These are phyloP conservation scores for Drosophila atripex DNA, from an alignment of 2,888 invertebrate genomes.

Conservation along the genomic window DNA sequence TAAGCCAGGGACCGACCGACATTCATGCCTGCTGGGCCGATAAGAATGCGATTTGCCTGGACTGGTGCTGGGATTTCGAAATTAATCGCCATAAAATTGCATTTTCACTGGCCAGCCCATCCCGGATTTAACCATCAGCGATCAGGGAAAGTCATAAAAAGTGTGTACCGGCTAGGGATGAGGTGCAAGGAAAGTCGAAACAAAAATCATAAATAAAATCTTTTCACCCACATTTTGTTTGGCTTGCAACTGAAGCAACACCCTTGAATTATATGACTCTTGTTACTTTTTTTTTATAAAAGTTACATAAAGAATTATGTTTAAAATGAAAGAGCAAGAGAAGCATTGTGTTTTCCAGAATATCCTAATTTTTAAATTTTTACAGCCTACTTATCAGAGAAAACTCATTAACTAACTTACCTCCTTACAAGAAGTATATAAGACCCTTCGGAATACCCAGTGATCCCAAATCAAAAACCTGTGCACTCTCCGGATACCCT, in stretches of 20 bases:
- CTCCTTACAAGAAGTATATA: rapidly evolving
- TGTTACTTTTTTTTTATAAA: too few species aligned
- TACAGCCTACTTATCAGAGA: background rate
- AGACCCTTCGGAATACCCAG: constrained; percentile 1
- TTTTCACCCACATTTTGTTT: background rate
- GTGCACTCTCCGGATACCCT: constrained; percentile 34
- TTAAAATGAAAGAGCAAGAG: too few species aligned
- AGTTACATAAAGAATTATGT: too few species aligned
- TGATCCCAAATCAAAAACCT: constrained; percentile 13
- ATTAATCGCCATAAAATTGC: constrained; percentile 80
- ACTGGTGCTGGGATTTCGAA: constrained; percentile 66
- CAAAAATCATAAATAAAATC: constrained; percentile 71
- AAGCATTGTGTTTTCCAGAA: background rate
- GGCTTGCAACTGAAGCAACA: background rate
- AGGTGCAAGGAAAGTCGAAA: constrained; percentile 24
- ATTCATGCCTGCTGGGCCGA: constrained; percentile 27
- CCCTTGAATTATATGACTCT: background rate
- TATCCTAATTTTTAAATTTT: background rate
- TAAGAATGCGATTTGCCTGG: constrained; percentile 39
- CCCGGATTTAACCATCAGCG: constrained; percentile 50
- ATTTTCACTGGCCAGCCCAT: constrained; percentile 48
- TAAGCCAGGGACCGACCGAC: constrained; percentile 54
- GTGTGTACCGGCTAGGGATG: constrained; percentile 26
- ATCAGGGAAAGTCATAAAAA: constrained; percentile 54
- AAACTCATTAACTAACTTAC: background rate